Percentiles rank a stretch among this genome's conserved stretches.
Evolutionary conservation across 2,888 invertebrate genomes (phyloP).

Genomic region (Argyresthia albistria): DNA sequence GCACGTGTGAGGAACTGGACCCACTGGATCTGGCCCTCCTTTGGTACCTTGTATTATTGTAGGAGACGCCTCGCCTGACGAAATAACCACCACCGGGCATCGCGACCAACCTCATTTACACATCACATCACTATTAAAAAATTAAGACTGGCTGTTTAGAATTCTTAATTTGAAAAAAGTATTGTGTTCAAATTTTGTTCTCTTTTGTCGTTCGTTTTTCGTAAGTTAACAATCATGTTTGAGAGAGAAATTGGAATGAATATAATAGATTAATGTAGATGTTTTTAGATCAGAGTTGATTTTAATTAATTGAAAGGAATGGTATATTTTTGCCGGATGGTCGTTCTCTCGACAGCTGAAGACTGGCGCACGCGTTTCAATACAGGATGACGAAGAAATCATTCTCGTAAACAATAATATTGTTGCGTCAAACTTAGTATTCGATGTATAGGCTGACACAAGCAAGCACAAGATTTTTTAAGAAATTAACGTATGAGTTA

Average conservation of each 20-base stretch:
- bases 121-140: slow-evolving; percentile 14
- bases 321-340: too few species aligned
- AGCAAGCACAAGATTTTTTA: too few species aligned
- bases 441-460: background rate
- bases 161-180: background rate
- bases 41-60: slow-evolving; percentile 25
- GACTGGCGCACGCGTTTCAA: background rate
- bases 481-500: too few species aligned
- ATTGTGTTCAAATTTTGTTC: background rate
- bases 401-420: slow-evolving; percentile 60
- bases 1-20: slow-evolving; percentile 30
- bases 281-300: too few species aligned
- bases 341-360: too few species aligned
- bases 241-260: too few species aligned
- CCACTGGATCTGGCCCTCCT: slow-evolving; percentile 37
- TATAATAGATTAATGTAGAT: too few species aligned
- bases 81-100: slow-evolving; percentile 49
- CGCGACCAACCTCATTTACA: slow-evolving; percentile 20
- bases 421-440: slow-evolving; percentile 24
- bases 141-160: background rate
- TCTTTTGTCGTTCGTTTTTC: background rate
- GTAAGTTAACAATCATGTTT: too few species aligned
- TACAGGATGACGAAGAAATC: slow-evolving; percentile 44
- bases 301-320: too few species aligned
- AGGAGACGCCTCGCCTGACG: slow-evolving; percentile 24